Percentiles rank a stretch among this genome's conserved stretches.
phyloP scores from a whole-genome alignment of 1,140 invertebrate species.

The Phthorimaea operculella region DNA sequence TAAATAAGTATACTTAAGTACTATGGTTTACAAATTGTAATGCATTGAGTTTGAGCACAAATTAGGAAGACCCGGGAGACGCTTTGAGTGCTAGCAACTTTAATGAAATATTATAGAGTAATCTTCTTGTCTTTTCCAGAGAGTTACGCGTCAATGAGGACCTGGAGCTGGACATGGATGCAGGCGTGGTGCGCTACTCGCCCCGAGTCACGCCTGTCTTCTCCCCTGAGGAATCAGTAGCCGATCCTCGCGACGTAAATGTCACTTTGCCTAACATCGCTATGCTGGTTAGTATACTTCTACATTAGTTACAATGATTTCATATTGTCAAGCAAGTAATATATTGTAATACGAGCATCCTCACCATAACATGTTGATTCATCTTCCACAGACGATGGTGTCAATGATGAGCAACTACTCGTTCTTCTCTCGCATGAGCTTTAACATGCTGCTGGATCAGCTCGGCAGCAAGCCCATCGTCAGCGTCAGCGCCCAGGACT shows the following conservation, averaged over 20 bases:
- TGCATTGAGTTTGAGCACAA: no score
- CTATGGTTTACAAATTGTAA: no score
- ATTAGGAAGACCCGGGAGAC: no score
- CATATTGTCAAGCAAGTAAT: no score
- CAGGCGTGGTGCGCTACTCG: slow-evolving; percentile 79
- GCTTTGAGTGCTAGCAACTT: no score
- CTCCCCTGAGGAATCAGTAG: slow-evolving; percentile 75
- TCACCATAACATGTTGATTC: neutral
- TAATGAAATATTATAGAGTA: no score
- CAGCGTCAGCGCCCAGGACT: slow-evolving; percentile 75
- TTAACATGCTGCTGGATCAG: slow-evolving; percentile 69
- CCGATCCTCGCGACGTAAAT: slow-evolving; percentile 71
- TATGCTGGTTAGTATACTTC: slow-evolving; percentile 76
- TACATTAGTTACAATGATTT: no score
- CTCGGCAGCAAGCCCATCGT: slow-evolving; percentile 75
- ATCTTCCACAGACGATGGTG: slow-evolving; percentile 67
- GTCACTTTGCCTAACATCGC: slow-evolving; percentile 82
- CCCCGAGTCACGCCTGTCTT: slow-evolving; percentile 77
- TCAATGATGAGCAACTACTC: slow-evolving; percentile 66
- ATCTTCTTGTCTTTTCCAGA: slow-evolving; percentile 48
- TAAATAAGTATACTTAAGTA: no score
- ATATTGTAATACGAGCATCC: no score
- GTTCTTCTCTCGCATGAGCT: slow-evolving; percentile 69
- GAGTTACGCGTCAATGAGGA: slow-evolving; percentile 77
- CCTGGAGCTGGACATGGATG: slow-evolving; percentile 76